Percentiles rank a stretch among this genome's conserved stretches.
Evolutionary conservation across 2,797 vertebrate genomes (phyloP).

Genomic region (Parambassis ranga): DNA sequence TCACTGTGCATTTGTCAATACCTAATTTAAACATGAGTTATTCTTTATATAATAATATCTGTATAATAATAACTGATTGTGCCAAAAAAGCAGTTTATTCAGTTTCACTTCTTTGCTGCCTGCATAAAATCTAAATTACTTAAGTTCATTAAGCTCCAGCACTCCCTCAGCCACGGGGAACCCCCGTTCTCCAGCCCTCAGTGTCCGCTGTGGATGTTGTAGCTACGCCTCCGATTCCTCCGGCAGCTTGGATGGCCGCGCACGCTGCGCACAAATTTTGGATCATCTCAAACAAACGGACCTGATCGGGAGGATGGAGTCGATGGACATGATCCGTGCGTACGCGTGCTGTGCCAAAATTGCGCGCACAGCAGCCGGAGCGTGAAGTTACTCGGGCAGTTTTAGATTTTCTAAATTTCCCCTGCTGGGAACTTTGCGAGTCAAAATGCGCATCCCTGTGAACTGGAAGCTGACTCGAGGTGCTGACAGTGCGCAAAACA

Average conservation of each 20-base stretch:
- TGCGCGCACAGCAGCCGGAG: background rate
- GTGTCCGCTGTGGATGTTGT: background rate
- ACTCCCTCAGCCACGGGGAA: too few relatives aligned
- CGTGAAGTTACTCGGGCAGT: too few relatives aligned
- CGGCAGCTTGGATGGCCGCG: too few relatives aligned
- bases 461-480: background rate
- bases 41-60: too few relatives aligned
- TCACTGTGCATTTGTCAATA: too few relatives aligned
- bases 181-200: fast-evolving
- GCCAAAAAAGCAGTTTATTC: background rate
- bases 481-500: background rate
- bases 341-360: background rate
- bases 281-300: too few relatives aligned
- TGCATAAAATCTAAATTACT: background rate
- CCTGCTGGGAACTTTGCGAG: background rate
- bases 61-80: too few relatives aligned
- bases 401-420: too few relatives aligned
- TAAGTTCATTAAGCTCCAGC: background rate
- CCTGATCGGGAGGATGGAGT: too few relatives aligned
- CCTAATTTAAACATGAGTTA: too few relatives aligned
- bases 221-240: fast-evolving
- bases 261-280: too few relatives aligned
- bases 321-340: too few relatives aligned
- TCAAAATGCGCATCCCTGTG: background rate
- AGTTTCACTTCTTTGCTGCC: background rate